These are phyloP conservation scores for Brachyistius frenatus DNA, from an alignment of 2,113 vertebrate genomes.

Conservation along the genomic window DNA sequence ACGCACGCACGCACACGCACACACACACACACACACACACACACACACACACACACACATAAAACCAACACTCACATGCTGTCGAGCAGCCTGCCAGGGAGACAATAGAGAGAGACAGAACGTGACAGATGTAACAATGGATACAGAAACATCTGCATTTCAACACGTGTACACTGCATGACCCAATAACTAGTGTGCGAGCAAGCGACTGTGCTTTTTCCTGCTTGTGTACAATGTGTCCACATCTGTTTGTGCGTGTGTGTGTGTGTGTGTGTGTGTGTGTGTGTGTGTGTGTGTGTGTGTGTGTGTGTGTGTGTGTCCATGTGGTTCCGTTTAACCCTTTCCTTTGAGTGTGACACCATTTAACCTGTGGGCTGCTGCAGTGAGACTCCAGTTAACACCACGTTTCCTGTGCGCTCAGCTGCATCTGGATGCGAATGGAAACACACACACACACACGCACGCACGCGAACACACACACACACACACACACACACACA, in stretches of 20 bases:
- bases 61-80: neutral
- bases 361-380: conserved; percentile 74
- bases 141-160: conserved; percentile 33
- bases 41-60: conserved; percentile 10
- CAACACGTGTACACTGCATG: conserved; percentile 1
- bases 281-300: conserved; percentile 17
- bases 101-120: conserved; percentile 31
- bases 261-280: conserved; percentile 63
- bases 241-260: conserved; percentile 43
- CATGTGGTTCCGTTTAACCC: conserved; percentile 82
- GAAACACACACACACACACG: conserved; percentile 2
- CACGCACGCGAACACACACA: conserved; percentile 30
- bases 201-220: conserved; percentile 11
- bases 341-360: conserved; percentile 76
- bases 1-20: neutral
- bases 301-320: conserved; percentile 24
- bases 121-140: conserved; percentile 3
- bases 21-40: neutral
- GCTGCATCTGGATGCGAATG: conserved; percentile 70
- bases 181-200: neutral
- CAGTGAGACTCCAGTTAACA: conserved; percentile 75
- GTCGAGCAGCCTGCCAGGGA: conserved; percentile 1
- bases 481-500: neutral
- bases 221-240: conserved; percentile 39
- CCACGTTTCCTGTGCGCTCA: conserved; percentile 76